phyloP scores from a whole-genome alignment of 2,888 invertebrate genomes.

The Oeneis ivallda region DNA sequence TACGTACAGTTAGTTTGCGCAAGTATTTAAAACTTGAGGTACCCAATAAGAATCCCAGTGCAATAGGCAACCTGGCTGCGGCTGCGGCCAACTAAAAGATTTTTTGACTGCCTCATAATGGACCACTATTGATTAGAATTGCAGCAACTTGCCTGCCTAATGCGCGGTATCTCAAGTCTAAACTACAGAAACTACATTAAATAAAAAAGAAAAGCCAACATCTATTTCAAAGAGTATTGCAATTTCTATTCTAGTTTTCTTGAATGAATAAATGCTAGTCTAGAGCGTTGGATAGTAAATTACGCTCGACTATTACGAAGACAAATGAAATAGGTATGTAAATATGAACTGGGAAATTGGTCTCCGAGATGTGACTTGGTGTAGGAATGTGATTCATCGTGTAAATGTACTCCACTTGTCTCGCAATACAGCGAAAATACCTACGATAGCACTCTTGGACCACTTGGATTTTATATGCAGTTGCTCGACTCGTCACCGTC shows the following conservation, averaged over 20 bases:
- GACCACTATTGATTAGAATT: no score
- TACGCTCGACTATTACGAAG: constrained; percentile 6
- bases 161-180: neutral
- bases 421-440: constrained; percentile 1
- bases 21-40: no score
- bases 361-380: neutral
- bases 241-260: neutral
- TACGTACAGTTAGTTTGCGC: no score
- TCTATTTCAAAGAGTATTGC: neutral
- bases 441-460: neutral
- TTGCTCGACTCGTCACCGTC: no score
- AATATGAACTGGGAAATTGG: constrained; percentile 10
- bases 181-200: neutral
- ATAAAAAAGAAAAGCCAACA: neutral
- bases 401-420: constrained; percentile 1
- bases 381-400: constrained; percentile 11
- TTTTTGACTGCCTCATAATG: no score
- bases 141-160: neutral
- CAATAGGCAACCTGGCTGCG: no score
- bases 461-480: neutral
- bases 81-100: no score
- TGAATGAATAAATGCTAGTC: neutral
- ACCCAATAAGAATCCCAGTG: no score
- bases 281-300: constrained; percentile 3
- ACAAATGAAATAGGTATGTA: constrained; percentile 12